Evolutionary conservation across 2,113 vertebrate species (phyloP), one percentile per base, ranked within the genome.

Genomic region (Rattus rattus): DNA sequence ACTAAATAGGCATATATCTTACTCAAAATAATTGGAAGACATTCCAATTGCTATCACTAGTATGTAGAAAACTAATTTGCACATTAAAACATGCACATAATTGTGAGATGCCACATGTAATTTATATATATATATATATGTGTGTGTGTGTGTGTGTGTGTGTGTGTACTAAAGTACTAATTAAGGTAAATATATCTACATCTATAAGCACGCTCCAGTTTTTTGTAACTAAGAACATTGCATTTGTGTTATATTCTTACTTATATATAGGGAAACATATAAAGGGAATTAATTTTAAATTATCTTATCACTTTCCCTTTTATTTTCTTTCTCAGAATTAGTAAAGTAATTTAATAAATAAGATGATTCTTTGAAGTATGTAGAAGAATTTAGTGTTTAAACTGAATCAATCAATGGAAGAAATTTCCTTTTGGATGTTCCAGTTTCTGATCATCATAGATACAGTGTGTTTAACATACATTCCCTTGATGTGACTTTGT

Each of bases 261-360:
- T 30, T 19, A 54, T 19, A 19, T 1, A 49, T 36, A 54, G 16
- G 16, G 16, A 30, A 1, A 9, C 19, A 52, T 4, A 79, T 33
- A 90, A 69, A 24, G 0, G 5, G 52, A 95, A 92, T 83, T 0
- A 76, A 54, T 3, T 67, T 11, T 30, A 0, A 0, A 2, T 88
- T 88, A 0, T 1, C 7, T 22, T 49, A 63, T 49, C 26, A 12
- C 5, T 91, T 54, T 69, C 7, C 12, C 52, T 86, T 16, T 52
- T 72, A 49, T n/a, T 63, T 73, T 93, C 72, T 11, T 69, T 80
- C 79, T 93, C n/a, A 81, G 2, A 11, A 81, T 75, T 72, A 83
- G 47, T 26, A 63, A 30, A 7, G 14, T 86, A 49, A 85, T 49
- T 47, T 79, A 85, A 47, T 17, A 3, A 73, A 3, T 49, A 84